Evolutionary conservation across 37 sponge, comb jelly and placozoan species (phyloP).

Genomic region (Hexactinellida sp.): DNA sequence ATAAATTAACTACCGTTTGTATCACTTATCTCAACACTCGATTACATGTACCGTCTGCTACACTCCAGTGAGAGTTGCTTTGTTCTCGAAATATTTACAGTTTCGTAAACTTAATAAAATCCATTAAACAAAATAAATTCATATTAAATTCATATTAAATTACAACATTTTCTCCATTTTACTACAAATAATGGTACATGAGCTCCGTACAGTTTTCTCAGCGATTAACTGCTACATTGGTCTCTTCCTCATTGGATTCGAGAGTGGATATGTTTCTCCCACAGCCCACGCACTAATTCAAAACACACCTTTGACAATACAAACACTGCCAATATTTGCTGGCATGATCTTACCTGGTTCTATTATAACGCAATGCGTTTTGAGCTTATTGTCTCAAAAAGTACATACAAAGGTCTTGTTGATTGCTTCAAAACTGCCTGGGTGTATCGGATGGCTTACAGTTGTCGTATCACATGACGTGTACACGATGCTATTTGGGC

Average conservation of each 20-base stretch:
- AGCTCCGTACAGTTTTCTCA: not conserved
- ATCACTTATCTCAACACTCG: no score
- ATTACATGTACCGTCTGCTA: no score
- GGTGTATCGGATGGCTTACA: not conserved
- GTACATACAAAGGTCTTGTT: not conserved
- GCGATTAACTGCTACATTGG: not conserved
- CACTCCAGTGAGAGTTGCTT: no score
- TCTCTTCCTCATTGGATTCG: not conserved
- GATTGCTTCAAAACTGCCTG: not conserved
- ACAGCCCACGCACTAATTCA: not conserved
- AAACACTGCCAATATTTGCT: not conserved
- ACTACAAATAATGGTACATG: no score
- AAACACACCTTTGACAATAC: not conserved
- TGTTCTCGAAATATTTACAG: no score
- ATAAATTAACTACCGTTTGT: no score
- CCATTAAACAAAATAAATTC: no score
- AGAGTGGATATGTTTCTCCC: not conserved
- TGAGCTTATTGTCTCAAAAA: not conserved
- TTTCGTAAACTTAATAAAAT: no score
- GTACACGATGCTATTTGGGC: not conserved
- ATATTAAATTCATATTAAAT: no score
- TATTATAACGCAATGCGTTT: not conserved
- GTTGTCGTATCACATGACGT: not conserved
- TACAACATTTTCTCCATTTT: no score
- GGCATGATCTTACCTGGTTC: not conserved